Conservation (phyloP, 2,797 vertebrate genomes). For the Galagoides demidoff region DNA sequence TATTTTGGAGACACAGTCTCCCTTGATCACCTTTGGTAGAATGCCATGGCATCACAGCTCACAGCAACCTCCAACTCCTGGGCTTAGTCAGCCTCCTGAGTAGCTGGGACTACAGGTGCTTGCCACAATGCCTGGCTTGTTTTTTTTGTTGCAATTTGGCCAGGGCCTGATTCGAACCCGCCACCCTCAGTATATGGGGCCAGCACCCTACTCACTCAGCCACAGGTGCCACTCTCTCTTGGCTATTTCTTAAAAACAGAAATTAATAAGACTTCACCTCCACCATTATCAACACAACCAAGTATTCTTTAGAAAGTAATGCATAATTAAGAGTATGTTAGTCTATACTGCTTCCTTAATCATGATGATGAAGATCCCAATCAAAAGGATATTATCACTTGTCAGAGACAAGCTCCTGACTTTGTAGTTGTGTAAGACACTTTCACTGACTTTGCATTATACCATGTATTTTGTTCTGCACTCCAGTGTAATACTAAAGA, state of each 20-base stretch:
- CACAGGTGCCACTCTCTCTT: background rate
- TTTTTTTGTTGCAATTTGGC: no score
- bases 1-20: no score
- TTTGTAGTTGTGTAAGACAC: background rate
- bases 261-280: conserved; percentile 7
- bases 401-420: conserved; percentile 1
- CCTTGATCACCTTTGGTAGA: no score
- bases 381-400: conserved; percentile 31
- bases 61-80: no score
- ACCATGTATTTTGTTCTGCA: background rate
- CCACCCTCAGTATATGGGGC: no score
- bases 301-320: conserved; percentile 37
- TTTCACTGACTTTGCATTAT: conserved; percentile 29
- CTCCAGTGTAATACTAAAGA: background rate
- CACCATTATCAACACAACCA: conserved; percentile 30
- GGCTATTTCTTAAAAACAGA: conserved; percentile 50
- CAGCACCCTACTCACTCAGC: no score
- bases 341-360: conserved; percentile 51
- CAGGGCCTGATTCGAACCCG: no score
- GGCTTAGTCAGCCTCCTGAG: no score
- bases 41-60: no score
- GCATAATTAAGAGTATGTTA: conserved; percentile 41
- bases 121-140: no score
- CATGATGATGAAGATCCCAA: conserved; percentile 21
- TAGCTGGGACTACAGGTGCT: no score